Percentiles rank a stretch among this genome's conserved stretches.
These are phyloP conservation scores for Falco peregrinus DNA, from an alignment of 2,797 vertebrate genomes.

Conservation along the genomic window DNA sequence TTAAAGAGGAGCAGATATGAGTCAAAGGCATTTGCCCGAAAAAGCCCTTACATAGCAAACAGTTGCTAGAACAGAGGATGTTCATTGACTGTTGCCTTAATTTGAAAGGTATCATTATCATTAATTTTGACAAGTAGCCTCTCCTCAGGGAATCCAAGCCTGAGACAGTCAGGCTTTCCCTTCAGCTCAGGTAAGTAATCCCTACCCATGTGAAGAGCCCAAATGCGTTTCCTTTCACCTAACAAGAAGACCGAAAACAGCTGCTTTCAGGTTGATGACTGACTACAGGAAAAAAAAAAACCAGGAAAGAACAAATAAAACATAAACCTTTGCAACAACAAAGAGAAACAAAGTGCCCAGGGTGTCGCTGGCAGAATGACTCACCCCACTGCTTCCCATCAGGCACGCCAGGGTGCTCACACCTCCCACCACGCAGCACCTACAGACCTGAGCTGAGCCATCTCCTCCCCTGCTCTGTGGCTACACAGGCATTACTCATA, in stretches of 20 bases:
- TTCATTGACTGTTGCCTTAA: conserved; percentile 20
- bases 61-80: conserved; percentile 1
- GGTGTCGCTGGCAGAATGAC: background rate
- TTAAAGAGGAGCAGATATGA: conserved; percentile 8
- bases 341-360: background rate
- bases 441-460: background rate
- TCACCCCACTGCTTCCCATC: background rate
- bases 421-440: background rate
- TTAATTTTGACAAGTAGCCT: conserved; percentile 63
- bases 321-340: background rate
- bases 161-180: background rate
- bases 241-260: conserved; percentile 18
- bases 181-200: conserved; percentile 42
- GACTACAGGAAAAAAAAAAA: background rate
- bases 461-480: background rate
- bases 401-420: background rate
- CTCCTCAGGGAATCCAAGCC: conserved; percentile 22
- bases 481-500: background rate
- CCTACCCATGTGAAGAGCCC: background rate
- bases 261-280: background rate
- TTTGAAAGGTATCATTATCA: conserved; percentile 57
- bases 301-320: conserved; percentile 1
- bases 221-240: background rate
- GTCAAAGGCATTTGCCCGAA: conserved; percentile 19
- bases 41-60: conserved; percentile 13